Evolutionary conservation across 2,888 invertebrate genomes (phyloP), one percentile per base, ranked within the genome.

Genomic region (Leptodirus hochenwartii): DNA sequence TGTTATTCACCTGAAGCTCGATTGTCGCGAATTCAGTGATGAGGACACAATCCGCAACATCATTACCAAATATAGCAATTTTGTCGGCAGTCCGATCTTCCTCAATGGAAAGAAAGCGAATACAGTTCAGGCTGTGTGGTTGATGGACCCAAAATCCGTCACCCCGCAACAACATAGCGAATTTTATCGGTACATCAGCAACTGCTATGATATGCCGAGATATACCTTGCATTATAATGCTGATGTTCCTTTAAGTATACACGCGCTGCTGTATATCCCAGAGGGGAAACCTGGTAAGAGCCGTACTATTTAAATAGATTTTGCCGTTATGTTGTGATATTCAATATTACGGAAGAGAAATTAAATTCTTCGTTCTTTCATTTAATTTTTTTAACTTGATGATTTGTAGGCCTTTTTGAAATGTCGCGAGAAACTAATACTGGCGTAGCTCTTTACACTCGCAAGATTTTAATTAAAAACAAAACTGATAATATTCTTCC

Each of bases 21-120:
- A 93, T 30, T 74, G 78, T 47, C 67, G 87, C 30, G 85, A 91
- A 51, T 96, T 77, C 58, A 66, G 88, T 25, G 87, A 91, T 53
- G 88, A 90, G 44, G 70, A 75, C 5, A 68, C 69, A 12, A 75
- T 95, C 17, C 73, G 75, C 58, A 80, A 64, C 39, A 75, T 95
- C 24, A 81, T 95, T 12, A 79, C 82, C 48, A 93, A 93, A 51
- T 96, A 96, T 60, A 95, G 93, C 53, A 95, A 93, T 55, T 96
- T 96, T 53, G 87, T 98, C 24, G 85, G 90, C 17, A 82, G 82
- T 43, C 85, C 93, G 1, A 88, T 98, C 45, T 77, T 69, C 43
- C 60, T 96, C 13, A 95, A 96, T 56, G 84, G 87, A 34, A 75
- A 78, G 42, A 76, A 75, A 51, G 75, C 79, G 0, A 96, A 96